A percentile compares a stretch with the other conserved stretches of the same genome.
Evolutionary conservation across 2,888 invertebrate genomes (phyloP).

Genomic region (Scelioninae gen. 2): DNA sequence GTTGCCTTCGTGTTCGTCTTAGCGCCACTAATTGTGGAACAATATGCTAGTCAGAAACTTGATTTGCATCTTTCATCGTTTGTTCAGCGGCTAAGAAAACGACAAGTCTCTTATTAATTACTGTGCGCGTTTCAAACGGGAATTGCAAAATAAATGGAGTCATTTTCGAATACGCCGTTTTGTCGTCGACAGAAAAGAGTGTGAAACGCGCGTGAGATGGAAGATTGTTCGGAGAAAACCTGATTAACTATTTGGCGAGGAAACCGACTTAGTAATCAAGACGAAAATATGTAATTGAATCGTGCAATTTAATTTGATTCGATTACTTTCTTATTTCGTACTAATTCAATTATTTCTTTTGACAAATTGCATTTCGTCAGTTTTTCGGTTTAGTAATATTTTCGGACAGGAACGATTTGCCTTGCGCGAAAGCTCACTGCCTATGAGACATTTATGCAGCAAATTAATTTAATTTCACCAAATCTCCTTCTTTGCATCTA

Average conservation of each 20-base stretch:
- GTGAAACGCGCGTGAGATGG: not conserved
- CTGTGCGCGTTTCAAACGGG: constrained; percentile 14
- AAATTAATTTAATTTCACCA: too few relatives aligned
- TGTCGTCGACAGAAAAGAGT: not conserved
- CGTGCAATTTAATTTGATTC: too few relatives aligned
- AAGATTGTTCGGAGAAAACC: constrained; percentile 4
- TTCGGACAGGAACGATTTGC: too few relatives aligned
- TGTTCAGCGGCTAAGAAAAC: constrained; percentile 32
- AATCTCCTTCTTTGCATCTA: too few relatives aligned
- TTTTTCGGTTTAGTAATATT: too few relatives aligned
- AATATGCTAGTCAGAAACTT: constrained; percentile 51
- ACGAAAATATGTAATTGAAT: constrained; percentile 8
- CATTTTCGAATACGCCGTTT: constrained; percentile 6
- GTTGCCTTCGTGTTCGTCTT: constrained; percentile 45
- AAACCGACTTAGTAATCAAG: not conserved
- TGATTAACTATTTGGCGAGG: constrained; percentile 17
- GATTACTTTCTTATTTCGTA: too few relatives aligned
- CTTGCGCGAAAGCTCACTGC: too few relatives aligned
- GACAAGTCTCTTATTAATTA: constrained; percentile 39
- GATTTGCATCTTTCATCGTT: constrained; percentile 50
- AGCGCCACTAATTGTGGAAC: constrained; percentile 48
- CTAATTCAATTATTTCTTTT: too few relatives aligned
- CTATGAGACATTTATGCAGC: too few relatives aligned
- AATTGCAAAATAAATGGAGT: constrained; percentile 28
- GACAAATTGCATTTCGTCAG: too few relatives aligned